Evolutionary conservation across 1,140 invertebrate species (phyloP).

Genomic region (Brachionus rubens): DNA sequence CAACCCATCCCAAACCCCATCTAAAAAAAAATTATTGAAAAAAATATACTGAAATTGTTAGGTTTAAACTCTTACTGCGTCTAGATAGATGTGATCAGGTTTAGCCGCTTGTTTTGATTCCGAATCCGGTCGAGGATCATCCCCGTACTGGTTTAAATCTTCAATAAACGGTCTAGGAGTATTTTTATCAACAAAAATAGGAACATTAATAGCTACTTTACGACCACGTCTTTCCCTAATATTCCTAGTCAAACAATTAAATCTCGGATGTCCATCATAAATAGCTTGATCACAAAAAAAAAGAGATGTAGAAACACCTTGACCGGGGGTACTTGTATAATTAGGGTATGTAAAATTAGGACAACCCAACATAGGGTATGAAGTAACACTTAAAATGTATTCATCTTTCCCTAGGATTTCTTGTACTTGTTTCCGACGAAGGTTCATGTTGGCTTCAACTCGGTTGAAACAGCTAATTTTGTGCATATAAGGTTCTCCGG

Average conservation of each 20-base stretch:
- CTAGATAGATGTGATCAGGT: constrained; percentile 84
- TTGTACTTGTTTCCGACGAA: constrained; percentile 74
- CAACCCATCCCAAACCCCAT: constrained; percentile 99
- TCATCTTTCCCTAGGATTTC: constrained; percentile 75
- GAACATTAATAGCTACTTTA: constrained; percentile 93
- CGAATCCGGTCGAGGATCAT: not conserved
- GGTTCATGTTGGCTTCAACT: constrained; percentile 94
- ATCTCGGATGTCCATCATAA: constrained; percentile 86
- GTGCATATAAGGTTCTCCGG: constrained; percentile 78
- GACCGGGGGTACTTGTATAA: constrained; percentile 48
- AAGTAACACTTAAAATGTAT: constrained; percentile 80
- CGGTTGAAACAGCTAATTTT: constrained; percentile 92
- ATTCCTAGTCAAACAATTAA: constrained; percentile 77
- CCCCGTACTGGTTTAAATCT: constrained; percentile 31
- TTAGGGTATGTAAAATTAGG: constrained; percentile 81
- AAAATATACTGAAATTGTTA: too few relatives aligned
- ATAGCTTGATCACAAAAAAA: constrained; percentile 95
- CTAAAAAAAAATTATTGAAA: not conserved
- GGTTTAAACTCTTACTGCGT: constrained; percentile 68
- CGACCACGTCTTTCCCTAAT: constrained; percentile 82
- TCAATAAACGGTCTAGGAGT: constrained; percentile 69
- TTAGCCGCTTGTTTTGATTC: constrained; percentile 12
- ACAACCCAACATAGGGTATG: constrained; percentile 86
- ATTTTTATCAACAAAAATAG: constrained; percentile 78
- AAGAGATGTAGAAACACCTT: constrained; percentile 65